A percentile compares a stretch with the other conserved stretches of the same genome.
These are phyloP conservation scores for Rotaria macrura DNA, from an alignment of 2,888 invertebrate species.

Conservation along the genomic window DNA sequence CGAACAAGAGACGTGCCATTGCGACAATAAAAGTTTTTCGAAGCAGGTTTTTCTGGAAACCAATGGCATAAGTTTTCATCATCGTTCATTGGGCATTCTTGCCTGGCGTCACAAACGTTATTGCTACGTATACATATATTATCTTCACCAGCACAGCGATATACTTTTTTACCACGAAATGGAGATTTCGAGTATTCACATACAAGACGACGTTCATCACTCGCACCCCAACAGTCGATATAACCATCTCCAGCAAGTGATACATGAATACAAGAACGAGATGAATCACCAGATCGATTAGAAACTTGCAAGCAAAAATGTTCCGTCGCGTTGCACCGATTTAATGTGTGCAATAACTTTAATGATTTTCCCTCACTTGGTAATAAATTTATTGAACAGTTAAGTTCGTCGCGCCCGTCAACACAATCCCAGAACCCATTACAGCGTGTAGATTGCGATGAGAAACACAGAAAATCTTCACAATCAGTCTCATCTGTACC, in stretches of 20 bases:
- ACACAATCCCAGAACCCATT: background rate
- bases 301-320: background rate
- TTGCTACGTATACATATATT: background rate
- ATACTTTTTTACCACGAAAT: background rate
- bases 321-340: background rate
- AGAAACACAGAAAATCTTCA: background rate
- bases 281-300: background rate
- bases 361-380: background rate
- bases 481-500: background rate
- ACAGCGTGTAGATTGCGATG: background rate
- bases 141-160: background rate
- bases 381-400: background rate
- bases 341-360: background rate
- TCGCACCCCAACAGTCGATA: background rate
- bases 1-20: background rate
- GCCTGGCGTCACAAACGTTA: background rate
- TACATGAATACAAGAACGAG: background rate
- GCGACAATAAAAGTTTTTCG: background rate
- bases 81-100: background rate
- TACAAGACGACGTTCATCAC: background rate
- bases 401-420: background rate
- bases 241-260: background rate
- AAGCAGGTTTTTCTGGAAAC: rapidly evolving
- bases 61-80: background rate
- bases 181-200: background rate